These are phyloP conservation scores for Lagorchestes hirsutus DNA, from an alignment of 2,797 vertebrate species.

Conservation along the genomic window DNA sequence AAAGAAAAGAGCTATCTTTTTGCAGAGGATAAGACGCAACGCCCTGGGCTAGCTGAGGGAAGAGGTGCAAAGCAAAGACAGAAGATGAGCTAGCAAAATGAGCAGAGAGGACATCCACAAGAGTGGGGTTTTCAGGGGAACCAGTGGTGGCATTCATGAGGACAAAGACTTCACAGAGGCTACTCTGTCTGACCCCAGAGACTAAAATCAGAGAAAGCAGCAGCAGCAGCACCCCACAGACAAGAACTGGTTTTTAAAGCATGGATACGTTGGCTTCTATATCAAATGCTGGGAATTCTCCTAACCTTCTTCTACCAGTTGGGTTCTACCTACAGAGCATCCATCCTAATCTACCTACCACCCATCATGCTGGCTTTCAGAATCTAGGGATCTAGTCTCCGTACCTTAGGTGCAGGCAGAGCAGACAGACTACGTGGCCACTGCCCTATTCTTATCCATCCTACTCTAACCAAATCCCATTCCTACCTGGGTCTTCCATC, in stretches of 20 bases:
- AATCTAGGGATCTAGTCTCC: not conserved
- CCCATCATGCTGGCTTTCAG: not conserved
- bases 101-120: not conserved
- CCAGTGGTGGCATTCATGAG: not conserved
- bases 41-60: conserved; percentile 63
- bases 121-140: not conserved
- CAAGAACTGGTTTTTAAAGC: not conserved
- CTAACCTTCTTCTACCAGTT: not conserved
- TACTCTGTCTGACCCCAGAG: not conserved
- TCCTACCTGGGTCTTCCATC: not conserved
- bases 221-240: not conserved
- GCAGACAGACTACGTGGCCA: not conserved
- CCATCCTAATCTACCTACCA: not conserved
- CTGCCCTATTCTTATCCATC: not conserved
- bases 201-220: not conserved
- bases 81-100: not conserved
- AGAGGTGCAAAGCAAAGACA: not conserved
- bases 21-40: conserved; percentile 26
- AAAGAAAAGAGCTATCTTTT: conserved; percentile 63
- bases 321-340: not conserved
- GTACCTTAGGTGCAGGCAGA: not conserved
- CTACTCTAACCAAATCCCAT: not conserved
- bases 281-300: not conserved
- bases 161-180: not conserved
- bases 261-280: not conserved